These are phyloP conservation scores for Dascyllus trimaculatus DNA, from an alignment of 2,113 vertebrate genomes.

Conservation along the genomic window DNA sequence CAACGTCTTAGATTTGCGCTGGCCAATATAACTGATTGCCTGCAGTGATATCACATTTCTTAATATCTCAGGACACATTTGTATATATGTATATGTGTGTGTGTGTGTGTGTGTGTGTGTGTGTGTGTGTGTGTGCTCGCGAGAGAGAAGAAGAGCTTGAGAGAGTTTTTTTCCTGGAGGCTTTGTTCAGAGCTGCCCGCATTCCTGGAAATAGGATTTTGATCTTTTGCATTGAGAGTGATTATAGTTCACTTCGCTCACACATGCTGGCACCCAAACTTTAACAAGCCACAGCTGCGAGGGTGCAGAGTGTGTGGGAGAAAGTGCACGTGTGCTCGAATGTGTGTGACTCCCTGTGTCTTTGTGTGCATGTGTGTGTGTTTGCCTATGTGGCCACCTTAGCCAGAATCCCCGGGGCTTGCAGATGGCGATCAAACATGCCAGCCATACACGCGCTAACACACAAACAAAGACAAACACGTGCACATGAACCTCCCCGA, in stretches of 20 bases:
- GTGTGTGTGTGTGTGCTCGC: background rate
- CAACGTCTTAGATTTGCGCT: conserved; percentile 45
- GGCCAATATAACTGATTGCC: conserved; percentile 54
- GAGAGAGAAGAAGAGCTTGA: background rate
- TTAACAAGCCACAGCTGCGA: conserved; percentile 42
- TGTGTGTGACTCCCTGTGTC: conserved; percentile 32
- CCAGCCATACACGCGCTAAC: conserved; percentile 55
- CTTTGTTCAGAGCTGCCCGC: conserved; percentile 54
- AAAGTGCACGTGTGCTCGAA: conserved; percentile 38
- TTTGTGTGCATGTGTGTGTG: conserved; percentile 19
- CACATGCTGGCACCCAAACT: conserved; percentile 48
- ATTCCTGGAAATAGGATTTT: conserved; percentile 72
- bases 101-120: background rate
- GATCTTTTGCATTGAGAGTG: conserved; percentile 70
- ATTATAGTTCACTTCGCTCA: conserved; percentile 63
- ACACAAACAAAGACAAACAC: conserved; percentile 24
- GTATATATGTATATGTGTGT: conserved; percentile 9
- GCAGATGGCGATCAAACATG: conserved; percentile 81
- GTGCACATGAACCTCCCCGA: conserved; percentile 35
- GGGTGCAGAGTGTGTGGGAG: conserved; percentile 27
- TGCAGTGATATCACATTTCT: conserved; percentile 51
- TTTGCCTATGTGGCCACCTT: conserved; percentile 40
- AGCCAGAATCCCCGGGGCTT: conserved; percentile 72
- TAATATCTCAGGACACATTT: conserved; percentile 46
- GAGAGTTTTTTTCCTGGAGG: conserved; percentile 45